Conservation (phyloP, 2,797 vertebrate species). For the Spinibarbus caldwelli region DNA sequence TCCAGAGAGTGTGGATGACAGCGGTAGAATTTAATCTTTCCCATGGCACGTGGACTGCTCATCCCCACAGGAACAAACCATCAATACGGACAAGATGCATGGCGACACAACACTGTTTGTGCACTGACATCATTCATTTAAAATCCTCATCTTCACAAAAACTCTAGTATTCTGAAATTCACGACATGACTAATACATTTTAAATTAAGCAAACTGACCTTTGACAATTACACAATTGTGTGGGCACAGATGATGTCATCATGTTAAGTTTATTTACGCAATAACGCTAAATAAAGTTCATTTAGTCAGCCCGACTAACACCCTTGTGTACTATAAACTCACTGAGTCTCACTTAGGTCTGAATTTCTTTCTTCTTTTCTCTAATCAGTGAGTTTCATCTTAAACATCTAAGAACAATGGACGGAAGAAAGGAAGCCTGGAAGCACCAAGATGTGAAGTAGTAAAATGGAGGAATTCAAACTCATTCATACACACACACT, state of each 20-base stretch:
- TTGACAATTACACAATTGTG: not conserved
- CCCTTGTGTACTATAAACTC: slow-evolving; percentile 23
- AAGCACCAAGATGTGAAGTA: slow-evolving; percentile 45
- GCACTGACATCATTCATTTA: not conserved
- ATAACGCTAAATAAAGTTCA: slow-evolving; percentile 9
- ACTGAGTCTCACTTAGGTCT: slow-evolving; percentile 24
- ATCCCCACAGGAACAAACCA: not conserved
- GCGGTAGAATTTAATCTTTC: not conserved
- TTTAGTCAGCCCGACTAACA: slow-evolving; percentile 23
- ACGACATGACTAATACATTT: not conserved
- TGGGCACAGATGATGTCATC: not conserved
- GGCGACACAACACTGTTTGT: not conserved
- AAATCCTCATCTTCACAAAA: not conserved
- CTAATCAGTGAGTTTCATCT: slow-evolving; percentile 49
- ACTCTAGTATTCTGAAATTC: not conserved
- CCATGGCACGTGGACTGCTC: slow-evolving; percentile 29
- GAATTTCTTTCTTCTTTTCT: slow-evolving; percentile 17
- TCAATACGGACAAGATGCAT: not conserved
- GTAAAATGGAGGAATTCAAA: slow-evolving; percentile 25
- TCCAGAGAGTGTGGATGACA: slow-evolving; percentile 26
- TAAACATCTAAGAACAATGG: slow-evolving; percentile 55
- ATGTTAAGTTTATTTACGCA: not conserved
- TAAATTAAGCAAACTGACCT: not conserved
- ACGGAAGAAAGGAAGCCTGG: slow-evolving; percentile 61
- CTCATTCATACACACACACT: slow-evolving; percentile 30